Evolutionary conservation across 23 tunicate species (phyloP), one percentile per base, ranked within the genome.

Genomic region (Halocynthia roretzi): DNA sequence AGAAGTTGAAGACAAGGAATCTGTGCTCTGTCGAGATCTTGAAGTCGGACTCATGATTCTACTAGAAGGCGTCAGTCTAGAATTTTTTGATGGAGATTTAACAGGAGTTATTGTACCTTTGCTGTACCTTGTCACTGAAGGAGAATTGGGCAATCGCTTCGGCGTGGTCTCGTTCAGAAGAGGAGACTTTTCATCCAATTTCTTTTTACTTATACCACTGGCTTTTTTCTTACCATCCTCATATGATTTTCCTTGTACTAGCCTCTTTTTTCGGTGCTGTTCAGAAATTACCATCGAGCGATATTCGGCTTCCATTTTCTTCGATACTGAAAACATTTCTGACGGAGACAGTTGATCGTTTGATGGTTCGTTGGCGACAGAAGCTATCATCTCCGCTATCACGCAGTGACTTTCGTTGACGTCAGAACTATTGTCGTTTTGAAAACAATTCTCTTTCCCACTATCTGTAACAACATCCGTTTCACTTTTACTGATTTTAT

Each of bases 241-340:
- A 66, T 64, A 79, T 19, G 72, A 77, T 7, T 12, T 21, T 17
- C 75, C 83, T 79, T 64, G 63, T 31, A 68, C 51, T 50, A 51
- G 6, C 54, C 6, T 63, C 56, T 84, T 84, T 80, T 79, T 85
- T 54, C 53, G 63, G 56, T 67, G 72, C 67, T 89, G 87, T 77
- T 89, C 96, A 7, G 80, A 53, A 6, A 80, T 74, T n/a, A 89
- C 71, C 96, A 89, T 89, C 50, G 87, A 82, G 56, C 88, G 83
- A 51, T 84, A 84, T 61, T 89, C 96, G 10, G 71, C 88, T 54
- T 89, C 96, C 96, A 89, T 89, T 61, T 71, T 80, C 67, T 89
- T 87, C 8, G 96, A 89, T 0, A 89, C 82, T n/a, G 84, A 74
- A 9, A 84, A n/a, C 96, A 89, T 89, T 80, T 89, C 85, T 0